phyloP scores from a whole-genome alignment of 1,140 invertebrate species.

The Heliothis virescens region DNA sequence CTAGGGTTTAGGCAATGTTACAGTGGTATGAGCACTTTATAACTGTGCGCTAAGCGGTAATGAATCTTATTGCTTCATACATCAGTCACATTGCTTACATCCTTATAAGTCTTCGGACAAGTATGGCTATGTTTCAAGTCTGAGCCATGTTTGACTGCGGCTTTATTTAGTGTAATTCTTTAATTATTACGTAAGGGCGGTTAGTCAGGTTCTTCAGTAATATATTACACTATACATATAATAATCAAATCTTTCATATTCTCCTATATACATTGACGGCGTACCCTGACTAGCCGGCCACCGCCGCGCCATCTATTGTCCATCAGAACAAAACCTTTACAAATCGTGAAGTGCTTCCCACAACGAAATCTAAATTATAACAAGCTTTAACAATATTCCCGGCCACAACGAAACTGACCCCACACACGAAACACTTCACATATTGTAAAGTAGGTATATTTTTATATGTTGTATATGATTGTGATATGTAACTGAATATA shows the following conservation, averaged over 20 bases:
- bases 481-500: slow-evolving; percentile 59
- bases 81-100: slow-evolving; percentile 8
- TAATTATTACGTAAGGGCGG: background rate
- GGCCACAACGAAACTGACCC: slow-evolving; percentile 28
- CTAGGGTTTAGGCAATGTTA: background rate
- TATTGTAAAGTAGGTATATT: slow-evolving; percentile 43
- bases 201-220: background rate
- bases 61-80: background rate
- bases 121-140: background rate
- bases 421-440: slow-evolving; percentile 34
- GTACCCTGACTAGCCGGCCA: background rate
- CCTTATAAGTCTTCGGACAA: background rate
- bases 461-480: slow-evolving; percentile 59
- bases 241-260: background rate
- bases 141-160: background rate
- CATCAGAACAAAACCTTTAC: slow-evolving; percentile 31
- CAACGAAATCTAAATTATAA: slow-evolving; percentile 1
- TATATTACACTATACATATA: background rate
- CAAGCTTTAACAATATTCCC: slow-evolving; percentile 2
- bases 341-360: background rate
- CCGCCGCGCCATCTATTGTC: slow-evolving; percentile 33
- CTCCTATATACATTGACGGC: background rate
- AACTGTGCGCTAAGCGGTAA: background rate
- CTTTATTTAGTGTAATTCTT: background rate
- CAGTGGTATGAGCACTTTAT: background rate